These are phyloP conservation scores for Chaetodon trifasciatus DNA, from an alignment of 2,797 vertebrate genomes.

Conservation along the genomic window DNA sequence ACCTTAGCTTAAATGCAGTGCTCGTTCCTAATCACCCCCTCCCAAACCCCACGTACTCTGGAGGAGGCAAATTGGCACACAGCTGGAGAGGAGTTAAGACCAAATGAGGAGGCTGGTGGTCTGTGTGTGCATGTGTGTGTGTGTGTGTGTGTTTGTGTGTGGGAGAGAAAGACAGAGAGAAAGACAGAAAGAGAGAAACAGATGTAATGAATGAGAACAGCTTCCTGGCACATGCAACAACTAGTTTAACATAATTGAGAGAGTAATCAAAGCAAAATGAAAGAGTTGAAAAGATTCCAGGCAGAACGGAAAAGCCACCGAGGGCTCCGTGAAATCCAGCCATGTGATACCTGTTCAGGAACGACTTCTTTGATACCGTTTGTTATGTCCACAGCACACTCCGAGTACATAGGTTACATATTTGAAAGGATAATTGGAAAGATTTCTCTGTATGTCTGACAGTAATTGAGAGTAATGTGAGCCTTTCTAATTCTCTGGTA, in stretches of 20 bases:
- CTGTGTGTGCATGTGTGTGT: slow-evolving; percentile 35
- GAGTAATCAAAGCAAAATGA: slow-evolving; percentile 58
- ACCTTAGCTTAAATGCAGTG: slow-evolving; percentile 56
- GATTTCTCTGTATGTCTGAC: slow-evolving; percentile 61
- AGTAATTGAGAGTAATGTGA: slow-evolving; percentile 80
- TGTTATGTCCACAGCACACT: not conserved
- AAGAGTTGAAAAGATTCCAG: slow-evolving; percentile 47
- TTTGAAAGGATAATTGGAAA: slow-evolving; percentile 60
- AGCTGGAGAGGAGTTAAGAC: slow-evolving; percentile 77
- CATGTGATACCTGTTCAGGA: slow-evolving; percentile 38
- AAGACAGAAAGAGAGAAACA: slow-evolving; percentile 52
- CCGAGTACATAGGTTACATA: slow-evolving; percentile 36
- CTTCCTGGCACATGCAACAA: slow-evolving; percentile 69
- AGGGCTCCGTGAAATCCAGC: slow-evolving; percentile 27
- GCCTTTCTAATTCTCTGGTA: slow-evolving; percentile 71
- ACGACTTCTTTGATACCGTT: slow-evolving; percentile 25
- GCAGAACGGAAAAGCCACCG: slow-evolving; percentile 30
- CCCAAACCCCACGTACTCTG: slow-evolving; percentile 57
- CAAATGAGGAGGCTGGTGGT: slow-evolving; percentile 68
- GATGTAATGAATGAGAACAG: slow-evolving; percentile 69
- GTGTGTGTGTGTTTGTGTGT: slow-evolving; percentile 1
- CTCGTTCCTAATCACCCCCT: slow-evolving; percentile 67
- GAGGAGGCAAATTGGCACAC: slow-evolving; percentile 78
- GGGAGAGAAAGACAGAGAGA: not conserved
- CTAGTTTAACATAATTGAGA: slow-evolving; percentile 66